These are phyloP conservation scores for Nebria salina DNA, from an alignment of 2,888 invertebrate species.

Conservation along the genomic window DNA sequence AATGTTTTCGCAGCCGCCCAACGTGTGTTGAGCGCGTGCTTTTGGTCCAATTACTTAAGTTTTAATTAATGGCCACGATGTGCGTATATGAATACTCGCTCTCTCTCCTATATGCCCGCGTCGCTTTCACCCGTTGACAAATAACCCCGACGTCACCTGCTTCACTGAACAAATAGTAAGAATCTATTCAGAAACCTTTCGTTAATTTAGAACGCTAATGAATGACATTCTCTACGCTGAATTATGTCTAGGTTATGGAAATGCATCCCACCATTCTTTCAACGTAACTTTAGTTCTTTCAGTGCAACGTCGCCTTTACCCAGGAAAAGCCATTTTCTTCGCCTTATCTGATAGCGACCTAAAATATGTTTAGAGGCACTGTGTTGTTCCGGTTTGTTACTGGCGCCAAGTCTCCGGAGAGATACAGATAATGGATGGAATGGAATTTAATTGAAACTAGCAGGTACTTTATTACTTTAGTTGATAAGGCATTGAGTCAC, in stretches of 20 bases:
- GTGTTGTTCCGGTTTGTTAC: not conserved
- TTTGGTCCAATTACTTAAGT: slow-evolving; percentile 40
- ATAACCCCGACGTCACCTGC: slow-evolving; percentile 32
- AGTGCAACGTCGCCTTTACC: no score
- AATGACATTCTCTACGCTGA: slow-evolving; percentile 9
- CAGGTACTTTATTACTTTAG: slow-evolving; percentile 36
- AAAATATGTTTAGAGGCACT: not conserved
- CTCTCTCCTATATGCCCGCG: no score
- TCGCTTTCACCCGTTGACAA: slow-evolving; percentile 2
- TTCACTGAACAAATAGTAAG: slow-evolving; percentile 22
- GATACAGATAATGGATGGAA: slow-evolving; percentile 15
- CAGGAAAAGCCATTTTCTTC: no score
- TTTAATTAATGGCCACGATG: slow-evolving; percentile 38
- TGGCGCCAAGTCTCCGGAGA: not conserved
- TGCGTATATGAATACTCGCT: not conserved
- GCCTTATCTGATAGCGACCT: not conserved
- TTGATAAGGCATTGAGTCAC: slow-evolving; percentile 26
- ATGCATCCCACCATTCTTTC: no score
- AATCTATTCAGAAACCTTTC: slow-evolving; percentile 22
- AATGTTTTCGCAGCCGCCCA: not conserved
- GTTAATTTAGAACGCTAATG: slow-evolving; percentile 20
- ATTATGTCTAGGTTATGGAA: no score
- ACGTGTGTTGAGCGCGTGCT: slow-evolving; percentile 20
- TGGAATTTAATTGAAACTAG: slow-evolving; percentile 41
- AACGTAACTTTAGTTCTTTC: no score